Conservation (phyloP, 2,888 invertebrate species). For the Molorchus minor region DNA sequence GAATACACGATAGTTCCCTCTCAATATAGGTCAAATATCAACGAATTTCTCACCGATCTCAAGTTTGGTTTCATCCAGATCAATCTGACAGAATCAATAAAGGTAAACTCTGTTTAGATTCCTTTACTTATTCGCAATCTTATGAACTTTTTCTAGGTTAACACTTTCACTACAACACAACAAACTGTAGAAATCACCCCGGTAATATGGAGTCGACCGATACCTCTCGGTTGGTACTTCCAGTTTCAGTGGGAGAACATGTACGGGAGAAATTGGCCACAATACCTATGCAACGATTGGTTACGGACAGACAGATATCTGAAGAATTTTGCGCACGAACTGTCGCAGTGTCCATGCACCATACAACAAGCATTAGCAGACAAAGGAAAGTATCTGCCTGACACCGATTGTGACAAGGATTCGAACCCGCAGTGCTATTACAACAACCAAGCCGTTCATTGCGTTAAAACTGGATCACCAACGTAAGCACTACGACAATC, state of each 20-base stretch:
- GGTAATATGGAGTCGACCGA: constrained; percentile 89
- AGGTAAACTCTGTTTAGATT: constrained; percentile 21
- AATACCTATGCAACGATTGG: constrained; percentile 89
- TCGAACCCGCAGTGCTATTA: constrained; percentile 88
- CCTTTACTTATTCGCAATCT: neutral
- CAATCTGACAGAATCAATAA: constrained; percentile 79
- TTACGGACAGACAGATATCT: constrained; percentile 81
- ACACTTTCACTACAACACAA: constrained; percentile 33
- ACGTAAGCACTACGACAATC: constrained; percentile 71
- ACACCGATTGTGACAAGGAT: constrained; percentile 90
- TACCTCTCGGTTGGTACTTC: constrained; percentile 94
- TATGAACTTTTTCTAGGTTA: constrained; percentile 26
- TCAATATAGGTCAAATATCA: constrained; percentile 75
- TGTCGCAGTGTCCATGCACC: constrained; percentile 90
- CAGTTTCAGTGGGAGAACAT: constrained; percentile 85
- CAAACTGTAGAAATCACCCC: constrained; percentile 51
- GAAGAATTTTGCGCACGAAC: constrained; percentile 86
- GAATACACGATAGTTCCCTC: constrained; percentile 77
- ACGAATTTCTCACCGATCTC: constrained; percentile 75
- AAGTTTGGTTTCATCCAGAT: constrained; percentile 89
- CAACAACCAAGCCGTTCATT: constrained; percentile 90
- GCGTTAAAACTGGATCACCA: constrained; percentile 90
- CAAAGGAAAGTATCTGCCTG: constrained; percentile 91
- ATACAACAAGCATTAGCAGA: constrained; percentile 90
- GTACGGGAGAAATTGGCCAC: constrained; percentile 85